These are phyloP conservation scores for Harpalus rufipes DNA, from an alignment of 2,888 invertebrate genomes.

Conservation along the genomic window DNA sequence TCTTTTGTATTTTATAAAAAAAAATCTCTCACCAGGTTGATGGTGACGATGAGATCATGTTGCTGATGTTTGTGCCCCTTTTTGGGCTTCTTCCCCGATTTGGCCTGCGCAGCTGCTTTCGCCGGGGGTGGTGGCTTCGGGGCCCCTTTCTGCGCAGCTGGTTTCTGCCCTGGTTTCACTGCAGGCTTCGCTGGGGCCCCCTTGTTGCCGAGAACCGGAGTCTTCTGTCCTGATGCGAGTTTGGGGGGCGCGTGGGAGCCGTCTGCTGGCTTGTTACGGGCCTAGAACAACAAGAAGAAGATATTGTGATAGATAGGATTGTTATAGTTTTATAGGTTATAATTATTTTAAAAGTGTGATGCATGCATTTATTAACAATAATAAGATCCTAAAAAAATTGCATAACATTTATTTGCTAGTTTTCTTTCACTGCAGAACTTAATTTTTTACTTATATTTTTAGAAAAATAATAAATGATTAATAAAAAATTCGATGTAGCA, in stretches of 20 bases:
- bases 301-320: neutral
- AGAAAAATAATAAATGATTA: no score
- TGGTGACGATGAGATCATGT: conserved; percentile 89
- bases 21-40: conserved; percentile 84
- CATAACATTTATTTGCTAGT: no score
- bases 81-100: conserved; percentile 85
- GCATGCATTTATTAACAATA: no score
- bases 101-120: conserved; percentile 81
- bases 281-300: conserved; percentile 77
- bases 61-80: conserved; percentile 89
- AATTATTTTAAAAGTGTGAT: no score
- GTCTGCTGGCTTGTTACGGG: conserved; percentile 90
- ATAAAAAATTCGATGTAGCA: no score
- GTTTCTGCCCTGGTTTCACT: conserved; percentile 83
- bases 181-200: conserved; percentile 80
- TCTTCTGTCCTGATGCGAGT: conserved; percentile 83
- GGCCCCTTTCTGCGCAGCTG: conserved; percentile 86
- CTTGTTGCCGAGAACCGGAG: conserved; percentile 80
- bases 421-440: no score
- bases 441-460: no score
- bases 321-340: no score
- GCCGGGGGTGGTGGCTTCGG: conserved; percentile 84
- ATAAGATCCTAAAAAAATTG: no score
- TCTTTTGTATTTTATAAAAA: no score
- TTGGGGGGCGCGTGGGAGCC: conserved; percentile 88